Evolutionary conservation across 35 echinoderm and acorn worm species (phyloP), one percentile per base, ranked within the genome.

Genomic region (Ophiothrix spiculata): DNA sequence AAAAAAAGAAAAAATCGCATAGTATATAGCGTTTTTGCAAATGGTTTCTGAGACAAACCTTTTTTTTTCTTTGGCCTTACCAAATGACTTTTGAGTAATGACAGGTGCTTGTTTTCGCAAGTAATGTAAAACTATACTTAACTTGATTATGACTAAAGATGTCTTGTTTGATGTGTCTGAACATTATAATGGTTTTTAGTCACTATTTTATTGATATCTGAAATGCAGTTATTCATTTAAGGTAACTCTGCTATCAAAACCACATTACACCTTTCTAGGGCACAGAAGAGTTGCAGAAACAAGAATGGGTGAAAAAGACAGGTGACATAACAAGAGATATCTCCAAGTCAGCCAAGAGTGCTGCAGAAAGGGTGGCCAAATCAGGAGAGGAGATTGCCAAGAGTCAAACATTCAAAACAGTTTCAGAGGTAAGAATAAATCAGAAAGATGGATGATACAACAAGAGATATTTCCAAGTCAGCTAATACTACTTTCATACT

Each of bases 301-400:
- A 93, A 84, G 92, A 99, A 76, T 99, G 96, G 96, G 92, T 91
- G 31, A 94, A 99, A 87, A 99, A 99, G 64, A 92, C 89, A 3
- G 90, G 87, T 40, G 83, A 78, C 77, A 94, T 94, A 0, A 90
- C 85, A 17, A 89, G 84, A 35, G 93, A 91, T 17, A 36, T 98
- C 23, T 81, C 88, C 56, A 98, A 98, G 77, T 77, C 91, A 23
- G 95, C 95, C 19, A 93, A 94, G 37, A 88, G 81, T 31, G 95
- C 95, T 15, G 95, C 95, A 0, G 89, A 98, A 76, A 93, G 60
- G 77, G 88, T 98, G 23, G 84, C 85, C 85, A 91, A 91, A 75
- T 78, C 82, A 56, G 88, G 91, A 34, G 88, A 98, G 78, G 88
- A 98, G 28, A 77, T 98, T 34, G 82, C 84, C 38, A 91, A 94